Evolutionary conservation across 2,113 vertebrate species (phyloP).

Genomic region (Orycteropus afer): DNA sequence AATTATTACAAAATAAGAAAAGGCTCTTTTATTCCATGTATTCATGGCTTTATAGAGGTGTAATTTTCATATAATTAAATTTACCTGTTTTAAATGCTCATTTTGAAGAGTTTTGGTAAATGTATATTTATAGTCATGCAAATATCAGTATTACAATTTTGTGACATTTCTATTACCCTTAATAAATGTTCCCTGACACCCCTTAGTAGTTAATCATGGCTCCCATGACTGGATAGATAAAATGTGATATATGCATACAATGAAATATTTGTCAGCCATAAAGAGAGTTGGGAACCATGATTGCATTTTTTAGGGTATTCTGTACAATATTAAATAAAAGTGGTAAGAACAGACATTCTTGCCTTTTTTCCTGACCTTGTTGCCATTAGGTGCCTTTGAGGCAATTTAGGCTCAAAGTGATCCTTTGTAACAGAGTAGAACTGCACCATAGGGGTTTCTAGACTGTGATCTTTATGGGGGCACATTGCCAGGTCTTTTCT

Average conservation of each 20-base stretch:
- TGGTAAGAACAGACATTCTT: not conserved
- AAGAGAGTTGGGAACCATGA: not conserved
- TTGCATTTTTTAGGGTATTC: not conserved
- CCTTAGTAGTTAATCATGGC: not conserved
- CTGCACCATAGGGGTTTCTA: not conserved
- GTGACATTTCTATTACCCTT: not conserved
- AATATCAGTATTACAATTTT: not conserved
- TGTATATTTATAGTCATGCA: not conserved
- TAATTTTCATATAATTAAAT: constrained; percentile 21
- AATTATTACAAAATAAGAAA: not conserved
- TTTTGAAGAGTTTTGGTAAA: not conserved
- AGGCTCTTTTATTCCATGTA: not conserved
- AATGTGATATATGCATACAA: no score
- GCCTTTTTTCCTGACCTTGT: not conserved
- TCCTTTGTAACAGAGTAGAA: not conserved
- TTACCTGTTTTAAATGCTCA: not conserved
- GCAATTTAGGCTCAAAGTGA: not conserved
- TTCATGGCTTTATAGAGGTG: not conserved
- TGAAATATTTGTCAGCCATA: no score
- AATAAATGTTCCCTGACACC: not conserved
- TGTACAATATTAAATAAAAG: not conserved
- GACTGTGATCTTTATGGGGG: not conserved
- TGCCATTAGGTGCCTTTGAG: not conserved
- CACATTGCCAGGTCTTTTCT: not conserved
- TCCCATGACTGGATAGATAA: no score